Base-by-base conservation (phyloP, 1,140 invertebrate species). In the Pollicipes pollicipes region DNA sequence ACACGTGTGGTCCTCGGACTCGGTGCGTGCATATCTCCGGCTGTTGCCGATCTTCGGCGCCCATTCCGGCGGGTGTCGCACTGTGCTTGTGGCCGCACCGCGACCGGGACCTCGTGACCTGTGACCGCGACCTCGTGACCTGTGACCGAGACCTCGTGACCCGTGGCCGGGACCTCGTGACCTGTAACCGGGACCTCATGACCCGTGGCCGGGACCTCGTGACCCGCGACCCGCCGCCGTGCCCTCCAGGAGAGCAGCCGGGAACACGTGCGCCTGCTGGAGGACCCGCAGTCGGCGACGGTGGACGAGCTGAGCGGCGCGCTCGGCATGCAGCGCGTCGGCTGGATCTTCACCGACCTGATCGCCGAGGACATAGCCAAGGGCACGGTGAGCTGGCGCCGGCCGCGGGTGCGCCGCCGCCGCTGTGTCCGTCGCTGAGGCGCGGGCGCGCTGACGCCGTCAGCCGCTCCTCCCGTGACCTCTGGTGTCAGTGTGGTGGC, bases 291-390 rank as follows among this genome's bases (percentile, higher is more conserved):
- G 73, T 74, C 69, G 70, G 79, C 81, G 69, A 28, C 72, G 66
- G 73, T 75, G n/a, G 73, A 74, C 70, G 72, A 75, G 69, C 71
- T 75, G 27, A 27, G n/a, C 17, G 30, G 24, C 66, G 16, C 17
- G 58, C 83, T 99, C 58, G 94, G 94, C 67, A 82, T 99, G 74
- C 83, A 80, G 69, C 82, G 86, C 79, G 88, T 99, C 73, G 97
- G 97, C 31, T 99, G 97, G 97, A 95, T 99, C 76, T 99, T 99
- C 80, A 99, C 96, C 17, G 97, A 99, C 84, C 83, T 99, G 30
- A 85, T 97, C 73, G 87, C 91, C 66, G 88, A 93, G 74, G 91
- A 97, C 70, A 66, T 72, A n/a, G 73, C 71, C 68, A 71, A 69
- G 63, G 75, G 75, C 26, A 75, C 74, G n/a, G 75, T 75, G 6